These are phyloP conservation scores for Herminia tarsipennalis DNA, from an alignment of 2,888 invertebrate genomes.

Conservation along the genomic window DNA sequence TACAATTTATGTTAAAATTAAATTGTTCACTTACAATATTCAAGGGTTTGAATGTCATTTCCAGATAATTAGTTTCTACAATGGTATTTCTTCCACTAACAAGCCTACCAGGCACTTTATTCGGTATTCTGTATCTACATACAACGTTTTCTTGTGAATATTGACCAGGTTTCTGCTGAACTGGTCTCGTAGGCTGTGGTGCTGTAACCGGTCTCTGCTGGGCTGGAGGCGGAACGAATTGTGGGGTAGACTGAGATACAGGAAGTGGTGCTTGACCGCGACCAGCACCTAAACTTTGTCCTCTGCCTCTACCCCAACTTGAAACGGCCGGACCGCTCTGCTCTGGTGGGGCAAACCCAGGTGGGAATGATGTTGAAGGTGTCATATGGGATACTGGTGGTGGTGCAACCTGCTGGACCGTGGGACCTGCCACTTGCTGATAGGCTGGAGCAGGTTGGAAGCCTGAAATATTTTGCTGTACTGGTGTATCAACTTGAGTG, in stretches of 20 bases:
- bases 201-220: neutral
- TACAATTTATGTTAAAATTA: neutral
- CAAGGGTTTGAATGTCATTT: conserved; percentile 79
- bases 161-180: neutral
- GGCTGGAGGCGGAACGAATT: neutral
- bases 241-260: neutral
- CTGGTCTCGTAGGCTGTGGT: neutral
- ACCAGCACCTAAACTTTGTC: neutral
- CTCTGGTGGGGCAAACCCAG: neutral
- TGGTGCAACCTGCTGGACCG: neutral
- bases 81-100: conserved; percentile 49
- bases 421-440: neutral
- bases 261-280: neutral
- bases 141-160: conserved; percentile 16
- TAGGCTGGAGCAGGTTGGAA: neutral
- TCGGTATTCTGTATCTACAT: conserved; percentile 60
- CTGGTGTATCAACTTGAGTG: too few species aligned
- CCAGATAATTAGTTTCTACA: conserved; percentile 88
- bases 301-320: conserved; percentile 3
- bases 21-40: conserved; percentile 64
- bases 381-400: neutral
- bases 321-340: neutral
- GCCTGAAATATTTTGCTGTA: too few species aligned
- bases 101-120: conserved; percentile 66
- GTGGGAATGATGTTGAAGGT: neutral